These are phyloP conservation scores for Cottus gobio DNA, from an alignment of 2,113 vertebrate species.

Conservation along the genomic window DNA sequence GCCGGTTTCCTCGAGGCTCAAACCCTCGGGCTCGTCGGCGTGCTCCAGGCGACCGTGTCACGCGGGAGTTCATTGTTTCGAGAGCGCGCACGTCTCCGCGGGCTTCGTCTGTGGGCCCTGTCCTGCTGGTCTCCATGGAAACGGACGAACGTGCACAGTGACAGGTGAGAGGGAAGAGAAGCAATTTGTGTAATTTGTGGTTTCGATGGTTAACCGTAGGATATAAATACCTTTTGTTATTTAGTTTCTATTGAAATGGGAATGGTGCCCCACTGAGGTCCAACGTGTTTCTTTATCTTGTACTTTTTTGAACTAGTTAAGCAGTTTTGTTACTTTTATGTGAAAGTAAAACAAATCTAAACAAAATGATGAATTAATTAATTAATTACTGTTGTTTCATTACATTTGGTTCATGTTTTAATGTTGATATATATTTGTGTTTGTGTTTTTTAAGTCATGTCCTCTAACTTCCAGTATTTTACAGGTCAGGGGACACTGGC, in stretches of 20 bases:
- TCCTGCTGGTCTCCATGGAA: constrained; percentile 77
- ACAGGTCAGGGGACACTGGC: constrained; percentile 68
- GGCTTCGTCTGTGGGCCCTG: constrained; percentile 83
- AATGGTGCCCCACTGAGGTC: too few relatives aligned
- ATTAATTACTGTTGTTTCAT: too few relatives aligned
- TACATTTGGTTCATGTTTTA: neutral
- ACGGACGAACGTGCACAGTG: constrained; percentile 77
- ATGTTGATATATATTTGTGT: constrained; percentile 13
- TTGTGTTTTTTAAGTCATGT: constrained; percentile 58
- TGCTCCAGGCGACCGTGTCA: constrained; percentile 78
- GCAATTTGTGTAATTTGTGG: neutral
- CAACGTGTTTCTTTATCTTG: too few relatives aligned
- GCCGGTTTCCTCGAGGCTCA: constrained; percentile 46
- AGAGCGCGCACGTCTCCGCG: constrained; percentile 68
- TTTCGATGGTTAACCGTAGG: neutral
- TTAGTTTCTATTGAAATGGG: too few relatives aligned
- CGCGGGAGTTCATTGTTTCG: constrained; percentile 81
- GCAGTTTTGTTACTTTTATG: too few relatives aligned
- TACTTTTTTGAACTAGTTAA: too few relatives aligned
- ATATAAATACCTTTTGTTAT: too few relatives aligned
- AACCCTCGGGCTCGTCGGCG: neutral
- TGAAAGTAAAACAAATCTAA: too few relatives aligned
- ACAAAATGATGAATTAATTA: too few relatives aligned
- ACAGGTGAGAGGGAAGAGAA: constrained; percentile 50
- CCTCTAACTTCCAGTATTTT: constrained; percentile 78